A percentile compares a stretch with the other conserved stretches of the same genome.
phyloP scores from a whole-genome alignment of 2,113 vertebrate species.

The Amia ocellicauda region DNA sequence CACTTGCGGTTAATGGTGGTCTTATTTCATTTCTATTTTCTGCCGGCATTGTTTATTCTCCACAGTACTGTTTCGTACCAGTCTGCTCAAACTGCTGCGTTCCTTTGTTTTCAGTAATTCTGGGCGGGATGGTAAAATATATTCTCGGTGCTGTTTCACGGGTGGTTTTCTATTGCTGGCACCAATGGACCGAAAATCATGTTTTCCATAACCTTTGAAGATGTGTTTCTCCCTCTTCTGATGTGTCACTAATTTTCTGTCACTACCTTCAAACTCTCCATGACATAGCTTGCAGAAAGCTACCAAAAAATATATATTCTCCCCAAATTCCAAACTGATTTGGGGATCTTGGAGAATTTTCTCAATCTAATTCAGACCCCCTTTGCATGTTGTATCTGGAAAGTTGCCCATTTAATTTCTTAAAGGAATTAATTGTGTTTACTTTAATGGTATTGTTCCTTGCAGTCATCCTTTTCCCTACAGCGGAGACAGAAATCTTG shows the following conservation, averaged over 20 bases:
- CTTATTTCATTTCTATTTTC: slow-evolving; percentile 7
- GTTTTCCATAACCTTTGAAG: slow-evolving; percentile 5
- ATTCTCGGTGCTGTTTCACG: neutral
- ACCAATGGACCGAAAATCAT: neutral
- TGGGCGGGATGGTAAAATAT: neutral
- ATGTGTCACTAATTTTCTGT: neutral
- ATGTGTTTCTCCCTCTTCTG: neutral
- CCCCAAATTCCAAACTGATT: too few species aligned
- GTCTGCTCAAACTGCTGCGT: neutral
- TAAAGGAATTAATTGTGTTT: too few species aligned
- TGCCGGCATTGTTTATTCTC: neutral
- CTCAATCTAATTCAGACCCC: too few species aligned
- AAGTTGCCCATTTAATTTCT: too few species aligned
- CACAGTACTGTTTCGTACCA: neutral
- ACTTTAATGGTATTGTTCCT: slow-evolving; percentile 10
- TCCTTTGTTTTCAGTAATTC: neutral
- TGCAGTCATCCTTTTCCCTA: slow-evolving; percentile 6
- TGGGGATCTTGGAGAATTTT: too few species aligned
- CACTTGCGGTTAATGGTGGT: slow-evolving; percentile 16
- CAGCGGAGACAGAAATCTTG: neutral
- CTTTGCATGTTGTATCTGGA: too few species aligned
- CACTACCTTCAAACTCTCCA: slow-evolving; percentile 4
- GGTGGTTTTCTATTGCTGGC: slow-evolving; percentile 4
- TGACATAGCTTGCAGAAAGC: too few species aligned
- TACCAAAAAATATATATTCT: too few species aligned